phyloP scores from a whole-genome alignment of 2,888 invertebrate species.

The Caenorhabditis sinica region DNA sequence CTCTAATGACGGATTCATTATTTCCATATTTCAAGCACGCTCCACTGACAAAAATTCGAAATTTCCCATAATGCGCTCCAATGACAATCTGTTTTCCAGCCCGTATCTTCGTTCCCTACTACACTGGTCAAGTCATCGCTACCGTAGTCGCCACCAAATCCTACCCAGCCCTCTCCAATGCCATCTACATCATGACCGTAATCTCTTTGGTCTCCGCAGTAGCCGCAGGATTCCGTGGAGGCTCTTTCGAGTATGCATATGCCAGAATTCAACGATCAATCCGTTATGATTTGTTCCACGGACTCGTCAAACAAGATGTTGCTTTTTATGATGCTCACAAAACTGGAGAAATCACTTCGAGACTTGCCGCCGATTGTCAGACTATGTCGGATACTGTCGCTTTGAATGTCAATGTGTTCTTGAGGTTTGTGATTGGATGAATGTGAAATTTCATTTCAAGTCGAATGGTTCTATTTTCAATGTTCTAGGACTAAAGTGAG shows the following conservation, averaged over 20 bases:
- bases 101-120: slow-evolving; percentile 85
- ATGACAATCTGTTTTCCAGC: slow-evolving; percentile 74
- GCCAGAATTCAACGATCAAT: slow-evolving; percentile 83
- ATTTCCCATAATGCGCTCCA: not conserved
- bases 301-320: slow-evolving; percentile 84
- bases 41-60: too few relatives aligned
- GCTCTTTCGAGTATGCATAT: slow-evolving; percentile 84
- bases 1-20: too few relatives aligned
- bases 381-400: slow-evolving; percentile 85
- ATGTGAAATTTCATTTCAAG: too few relatives aligned
- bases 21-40: too few relatives aligned
- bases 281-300: slow-evolving; percentile 83
- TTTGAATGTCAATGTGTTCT: slow-evolving; percentile 84
- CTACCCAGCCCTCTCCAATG: slow-evolving; percentile 80
- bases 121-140: slow-evolving; percentile 84
- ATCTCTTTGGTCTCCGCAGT: slow-evolving; percentile 83
- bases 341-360: slow-evolving; percentile 84
- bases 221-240: slow-evolving; percentile 84
- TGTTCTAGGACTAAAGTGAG: too few relatives aligned
- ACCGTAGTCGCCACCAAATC: slow-evolving; percentile 84
- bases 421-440: slow-evolving; percentile 71
- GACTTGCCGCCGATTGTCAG: slow-evolving; percentile 85
- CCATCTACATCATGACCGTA: slow-evolving; percentile 82
- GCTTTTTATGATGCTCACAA: slow-evolving; percentile 84
- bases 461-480: too few relatives aligned